Evolutionary conservation across 35 echinoderm and acorn worm genomes (phyloP).

Genomic region (Hemicentrotus pulcherrimus): DNA sequence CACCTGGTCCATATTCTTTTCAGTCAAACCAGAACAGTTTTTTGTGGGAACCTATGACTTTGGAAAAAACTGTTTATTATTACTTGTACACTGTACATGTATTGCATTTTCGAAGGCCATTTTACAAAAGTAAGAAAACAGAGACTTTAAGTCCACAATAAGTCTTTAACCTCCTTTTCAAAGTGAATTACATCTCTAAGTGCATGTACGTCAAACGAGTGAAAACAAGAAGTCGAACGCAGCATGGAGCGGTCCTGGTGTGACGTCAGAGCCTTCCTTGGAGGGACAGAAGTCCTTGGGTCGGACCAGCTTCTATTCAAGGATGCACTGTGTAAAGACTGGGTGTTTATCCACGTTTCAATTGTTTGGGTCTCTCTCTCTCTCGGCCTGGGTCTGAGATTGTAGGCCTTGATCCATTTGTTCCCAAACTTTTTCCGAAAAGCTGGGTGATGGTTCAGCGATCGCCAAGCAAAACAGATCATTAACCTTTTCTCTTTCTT

Average conservation of each 20-base stretch:
- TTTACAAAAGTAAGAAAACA: background rate
- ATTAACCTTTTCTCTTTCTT: background rate
- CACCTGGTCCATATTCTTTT: too few species aligned
- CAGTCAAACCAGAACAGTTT: background rate
- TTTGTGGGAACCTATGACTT: background rate
- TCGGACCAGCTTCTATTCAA: background rate
- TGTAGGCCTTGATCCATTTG: background rate
- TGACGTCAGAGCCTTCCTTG: background rate
- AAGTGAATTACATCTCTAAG: background rate
- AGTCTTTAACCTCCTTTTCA: background rate
- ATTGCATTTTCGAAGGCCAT: background rate
- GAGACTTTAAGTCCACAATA: background rate
- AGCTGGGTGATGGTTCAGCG: background rate
- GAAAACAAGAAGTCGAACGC: background rate
- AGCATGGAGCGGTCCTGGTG: background rate
- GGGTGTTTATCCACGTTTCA: too few species aligned
- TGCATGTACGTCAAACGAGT: background rate
- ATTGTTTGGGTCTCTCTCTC: too few species aligned
- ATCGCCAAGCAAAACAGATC: background rate
- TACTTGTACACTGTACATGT: too few species aligned
- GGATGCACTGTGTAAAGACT: background rate
- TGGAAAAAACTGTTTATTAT: background rate
- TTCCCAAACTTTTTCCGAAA: background rate
- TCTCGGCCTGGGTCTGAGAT: background rate
- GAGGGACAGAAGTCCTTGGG: background rate